A percentile compares a stretch with the other conserved stretches of the same genome.
phyloP scores from a whole-genome alignment of 2,797 vertebrate genomes.

The Myotis findleyi region DNA sequence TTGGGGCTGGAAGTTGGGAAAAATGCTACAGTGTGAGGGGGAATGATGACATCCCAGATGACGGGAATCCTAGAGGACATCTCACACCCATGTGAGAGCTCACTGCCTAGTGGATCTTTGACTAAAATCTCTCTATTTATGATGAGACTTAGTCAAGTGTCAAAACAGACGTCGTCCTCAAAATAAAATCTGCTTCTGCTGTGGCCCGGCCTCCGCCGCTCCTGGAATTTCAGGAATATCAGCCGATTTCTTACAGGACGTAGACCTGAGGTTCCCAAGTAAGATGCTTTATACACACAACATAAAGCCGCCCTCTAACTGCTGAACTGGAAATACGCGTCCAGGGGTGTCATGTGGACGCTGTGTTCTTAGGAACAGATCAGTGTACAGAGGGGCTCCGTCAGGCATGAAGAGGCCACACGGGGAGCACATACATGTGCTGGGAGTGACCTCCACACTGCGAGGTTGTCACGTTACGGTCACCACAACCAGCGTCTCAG shows the following conservation, averaged over 20 bases:
- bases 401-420: not conserved
- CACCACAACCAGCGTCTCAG: slow-evolving; percentile 4
- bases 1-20: not conserved
- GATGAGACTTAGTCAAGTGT: not conserved
- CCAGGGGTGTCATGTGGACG: not conserved
- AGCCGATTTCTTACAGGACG: not conserved
- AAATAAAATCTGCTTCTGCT: not conserved
- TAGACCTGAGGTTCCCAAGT: not conserved
- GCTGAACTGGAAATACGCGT: not conserved
- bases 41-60: not conserved
- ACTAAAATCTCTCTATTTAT: not conserved
- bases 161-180: not conserved
- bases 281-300: not conserved
- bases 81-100: not conserved
- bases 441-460: not conserved
- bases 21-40: not conserved
- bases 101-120: not conserved
- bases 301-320: not conserved
- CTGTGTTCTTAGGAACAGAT: not conserved
- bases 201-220: not conserved
- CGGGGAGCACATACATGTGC: not conserved
- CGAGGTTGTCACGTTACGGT: not conserved
- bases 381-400: not conserved
- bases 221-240: not conserved
- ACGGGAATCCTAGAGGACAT: not conserved